phyloP scores from a whole-genome alignment of 2,888 invertebrate genomes.

The Euplexia lucipara region DNA sequence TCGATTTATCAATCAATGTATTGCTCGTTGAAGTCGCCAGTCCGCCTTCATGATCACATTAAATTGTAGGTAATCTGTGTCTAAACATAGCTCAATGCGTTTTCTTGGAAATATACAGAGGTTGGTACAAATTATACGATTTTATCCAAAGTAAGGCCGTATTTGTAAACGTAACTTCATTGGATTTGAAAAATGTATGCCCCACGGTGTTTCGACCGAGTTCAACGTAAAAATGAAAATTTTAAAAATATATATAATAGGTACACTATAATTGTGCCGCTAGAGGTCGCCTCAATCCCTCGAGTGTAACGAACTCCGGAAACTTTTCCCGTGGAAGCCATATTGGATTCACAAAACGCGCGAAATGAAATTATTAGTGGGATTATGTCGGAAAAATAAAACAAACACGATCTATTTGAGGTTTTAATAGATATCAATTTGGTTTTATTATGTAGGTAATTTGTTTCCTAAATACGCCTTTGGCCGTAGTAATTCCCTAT shows the following conservation, averaged over 20 bases:
- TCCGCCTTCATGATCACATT: not conserved
- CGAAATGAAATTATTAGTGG: slow-evolving; percentile 64
- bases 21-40: not conserved
- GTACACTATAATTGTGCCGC: slow-evolving; percentile 50
- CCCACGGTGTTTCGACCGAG: slow-evolving; percentile 9
- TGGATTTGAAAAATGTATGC: slow-evolving; percentile 41
- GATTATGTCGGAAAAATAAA: slow-evolving; percentile 67
- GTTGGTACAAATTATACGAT: slow-evolving; percentile 8
- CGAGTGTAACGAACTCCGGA: slow-evolving; percentile 64
- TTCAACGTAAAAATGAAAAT: slow-evolving; percentile 32
- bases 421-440: slow-evolving; percentile 41
- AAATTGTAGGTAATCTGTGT: slow-evolving; percentile 10
- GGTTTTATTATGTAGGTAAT: slow-evolving; percentile 40
- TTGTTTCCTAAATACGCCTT: slow-evolving; percentile 23
- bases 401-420: slow-evolving; percentile 44
- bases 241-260: slow-evolving; percentile 52
- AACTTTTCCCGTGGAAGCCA: slow-evolving; percentile 62
- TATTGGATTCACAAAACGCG: slow-evolving; percentile 71
- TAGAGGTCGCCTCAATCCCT: slow-evolving; percentile 59
- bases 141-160: not conserved
- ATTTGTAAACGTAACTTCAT: slow-evolving; percentile 17
- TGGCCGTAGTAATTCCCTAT: slow-evolving; percentile 9
- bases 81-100: not conserved
- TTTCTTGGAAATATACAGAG: slow-evolving; percentile 1
- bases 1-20: slow-evolving; percentile 8